Evolutionary conservation across 1,140 invertebrate species (phyloP).

Genomic region (Drosophila lini): DNA sequence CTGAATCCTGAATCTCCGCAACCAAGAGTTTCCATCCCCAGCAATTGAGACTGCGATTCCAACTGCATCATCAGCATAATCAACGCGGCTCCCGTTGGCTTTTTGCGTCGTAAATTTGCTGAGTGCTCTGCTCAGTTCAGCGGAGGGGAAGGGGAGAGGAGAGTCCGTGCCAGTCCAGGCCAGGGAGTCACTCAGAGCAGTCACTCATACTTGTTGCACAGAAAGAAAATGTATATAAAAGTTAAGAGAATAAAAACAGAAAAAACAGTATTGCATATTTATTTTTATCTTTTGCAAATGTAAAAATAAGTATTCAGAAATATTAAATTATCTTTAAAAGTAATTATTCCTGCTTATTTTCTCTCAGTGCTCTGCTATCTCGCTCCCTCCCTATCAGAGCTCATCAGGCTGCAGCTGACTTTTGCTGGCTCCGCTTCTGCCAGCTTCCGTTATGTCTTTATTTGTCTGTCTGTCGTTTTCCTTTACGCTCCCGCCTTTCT

Average conservation of each 20-base stretch:
- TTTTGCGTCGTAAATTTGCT: conserved; percentile 81
- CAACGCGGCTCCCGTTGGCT: conserved; percentile 77
- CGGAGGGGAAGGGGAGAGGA: background rate
- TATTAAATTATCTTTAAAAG: no score
- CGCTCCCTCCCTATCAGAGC: conserved; percentile 31
- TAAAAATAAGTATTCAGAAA: background rate
- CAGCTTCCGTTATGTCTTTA: conserved; percentile 79
- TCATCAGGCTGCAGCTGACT: conserved; percentile 71
- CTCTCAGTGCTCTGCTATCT: conserved; percentile 21
- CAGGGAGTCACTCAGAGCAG: conserved; percentile 38
- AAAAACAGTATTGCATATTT: background rate
- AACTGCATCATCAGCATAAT: conserved; percentile 82
- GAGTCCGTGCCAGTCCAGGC: conserved; percentile 12
- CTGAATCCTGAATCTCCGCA: conserved; percentile 3
- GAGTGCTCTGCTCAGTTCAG: conserved; percentile 66
- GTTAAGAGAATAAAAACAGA: no score
- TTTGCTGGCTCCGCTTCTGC: conserved; percentile 57
- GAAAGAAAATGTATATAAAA: background rate
- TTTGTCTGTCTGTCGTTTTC: conserved; percentile 67
- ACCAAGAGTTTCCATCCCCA: conserved; percentile 10
- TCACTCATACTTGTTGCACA: conserved; percentile 35
- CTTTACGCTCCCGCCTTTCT: conserved; percentile 24
- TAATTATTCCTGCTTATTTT: background rate
- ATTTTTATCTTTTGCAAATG: background rate
- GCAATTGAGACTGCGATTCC: conserved; percentile 41